These are phyloP conservation scores for Philaenus spumarius DNA, from an alignment of 1,140 invertebrate species.

Conservation along the genomic window DNA sequence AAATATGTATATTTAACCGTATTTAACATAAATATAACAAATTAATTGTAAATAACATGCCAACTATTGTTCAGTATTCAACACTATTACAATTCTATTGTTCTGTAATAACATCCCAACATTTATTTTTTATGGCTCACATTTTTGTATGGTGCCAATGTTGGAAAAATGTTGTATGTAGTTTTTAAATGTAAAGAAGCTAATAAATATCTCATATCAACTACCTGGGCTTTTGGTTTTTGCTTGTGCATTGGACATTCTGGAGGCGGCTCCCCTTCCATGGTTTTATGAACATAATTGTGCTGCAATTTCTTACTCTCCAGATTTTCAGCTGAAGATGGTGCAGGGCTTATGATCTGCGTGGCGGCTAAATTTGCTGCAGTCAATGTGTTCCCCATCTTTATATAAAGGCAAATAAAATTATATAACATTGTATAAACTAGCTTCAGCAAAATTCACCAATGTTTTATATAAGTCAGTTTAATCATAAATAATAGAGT, in stretches of 20 bases:
- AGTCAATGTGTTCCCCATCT: conserved; percentile 14
- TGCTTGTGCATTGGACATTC: conserved; percentile 69
- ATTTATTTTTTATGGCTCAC: neutral
- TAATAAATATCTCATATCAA: no score
- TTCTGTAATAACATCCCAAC: neutral
- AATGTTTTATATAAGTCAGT: no score
- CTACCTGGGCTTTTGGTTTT: conserved; percentile 29
- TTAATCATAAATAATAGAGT: no score
- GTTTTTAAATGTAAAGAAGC: neutral
- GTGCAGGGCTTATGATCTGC: neutral
- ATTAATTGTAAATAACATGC: no score
- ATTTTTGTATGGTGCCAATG: neutral
- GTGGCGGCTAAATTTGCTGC: conserved; percentile 15
- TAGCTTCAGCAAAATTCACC: no score
- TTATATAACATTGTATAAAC: no score
- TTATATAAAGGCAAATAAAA: no score
- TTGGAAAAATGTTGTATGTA: neutral
- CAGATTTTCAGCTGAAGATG: neutral
- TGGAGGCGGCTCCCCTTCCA: conserved; percentile 46
- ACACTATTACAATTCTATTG: no score
- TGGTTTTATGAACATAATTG: neutral
- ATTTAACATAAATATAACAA: no score
- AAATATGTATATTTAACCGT: no score
- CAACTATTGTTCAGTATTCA: no score
- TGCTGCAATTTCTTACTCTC: neutral